Conservation (phyloP, 2,797 vertebrate species). For the Rhinella marina region DNA sequence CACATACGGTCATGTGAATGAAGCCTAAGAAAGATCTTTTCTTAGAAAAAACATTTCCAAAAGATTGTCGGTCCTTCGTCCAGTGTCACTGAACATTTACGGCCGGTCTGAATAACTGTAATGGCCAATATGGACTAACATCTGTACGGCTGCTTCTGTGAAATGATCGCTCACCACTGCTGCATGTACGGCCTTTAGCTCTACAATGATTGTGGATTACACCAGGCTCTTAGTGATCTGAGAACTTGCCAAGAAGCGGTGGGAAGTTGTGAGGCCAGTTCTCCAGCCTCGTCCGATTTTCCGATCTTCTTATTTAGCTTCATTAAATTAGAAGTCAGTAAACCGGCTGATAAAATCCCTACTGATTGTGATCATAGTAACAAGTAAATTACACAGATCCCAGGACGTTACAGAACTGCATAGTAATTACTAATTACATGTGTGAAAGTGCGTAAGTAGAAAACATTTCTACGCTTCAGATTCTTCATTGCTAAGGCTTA, state of each 20-base stretch:
- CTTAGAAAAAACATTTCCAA: too few relatives aligned
- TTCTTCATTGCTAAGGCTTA: background rate
- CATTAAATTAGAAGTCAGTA: constrained; percentile 20
- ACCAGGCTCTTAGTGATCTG: background rate
- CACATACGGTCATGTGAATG: too few relatives aligned
- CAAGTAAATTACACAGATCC: background rate
- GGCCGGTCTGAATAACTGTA: too few relatives aligned
- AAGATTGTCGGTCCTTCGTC: too few relatives aligned
- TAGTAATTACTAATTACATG: background rate
- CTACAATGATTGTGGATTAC: background rate
- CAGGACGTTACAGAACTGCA: background rate
- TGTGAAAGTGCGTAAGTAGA: background rate
- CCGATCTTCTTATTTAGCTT: background rate
- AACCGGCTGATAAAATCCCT: background rate
- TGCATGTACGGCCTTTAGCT: background rate
- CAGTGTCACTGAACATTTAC: too few relatives aligned
- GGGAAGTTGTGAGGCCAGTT: background rate
- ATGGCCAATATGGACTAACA: too few relatives aligned
- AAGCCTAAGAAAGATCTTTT: too few relatives aligned
- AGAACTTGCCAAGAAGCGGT: background rate
- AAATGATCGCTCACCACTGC: too few relatives aligned
- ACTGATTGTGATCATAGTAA: background rate
- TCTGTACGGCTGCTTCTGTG: too few relatives aligned
- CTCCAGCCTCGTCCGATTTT: background rate
- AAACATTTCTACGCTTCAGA: background rate